A percentile compares a stretch with the other conserved stretches of the same genome.
Evolutionary conservation across 2,113 vertebrate species (phyloP).

Genomic region (Pogonocichla stellata): DNA sequence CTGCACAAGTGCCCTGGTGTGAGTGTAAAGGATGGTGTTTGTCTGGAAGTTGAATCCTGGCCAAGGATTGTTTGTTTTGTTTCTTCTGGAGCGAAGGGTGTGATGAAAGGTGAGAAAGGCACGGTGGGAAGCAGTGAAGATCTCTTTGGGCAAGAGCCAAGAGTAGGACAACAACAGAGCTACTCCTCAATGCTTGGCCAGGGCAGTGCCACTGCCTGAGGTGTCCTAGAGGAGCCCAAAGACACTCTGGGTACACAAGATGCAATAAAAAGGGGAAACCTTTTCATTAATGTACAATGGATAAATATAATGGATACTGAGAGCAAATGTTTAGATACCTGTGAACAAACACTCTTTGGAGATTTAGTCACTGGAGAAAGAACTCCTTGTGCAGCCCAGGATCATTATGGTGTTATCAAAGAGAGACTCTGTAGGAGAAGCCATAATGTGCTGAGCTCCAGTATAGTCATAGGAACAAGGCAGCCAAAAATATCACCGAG

Average conservation of each 20-base stretch:
- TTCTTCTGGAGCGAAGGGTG: not conserved
- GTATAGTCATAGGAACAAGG: not conserved
- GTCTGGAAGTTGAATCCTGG: not conserved
- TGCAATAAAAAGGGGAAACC: not conserved
- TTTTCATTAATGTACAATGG: not conserved
- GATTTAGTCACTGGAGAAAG: not conserved
- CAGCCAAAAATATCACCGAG: constrained; percentile 36
- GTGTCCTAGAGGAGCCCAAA: not conserved
- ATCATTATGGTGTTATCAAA: not conserved
- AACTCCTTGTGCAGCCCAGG: not conserved
- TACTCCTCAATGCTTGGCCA: not conserved
- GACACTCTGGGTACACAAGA: not conserved
- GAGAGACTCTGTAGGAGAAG: not conserved
- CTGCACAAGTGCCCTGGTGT: not conserved
- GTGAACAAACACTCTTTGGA: not conserved
- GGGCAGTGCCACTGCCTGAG: not conserved
- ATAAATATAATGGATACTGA: not conserved
- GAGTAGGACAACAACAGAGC: not conserved
- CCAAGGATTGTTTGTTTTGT: not conserved
- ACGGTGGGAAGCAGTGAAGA: not conserved
- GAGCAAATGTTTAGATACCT: not conserved
- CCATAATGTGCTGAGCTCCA: not conserved
- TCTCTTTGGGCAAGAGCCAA: not conserved
- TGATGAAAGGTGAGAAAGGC: not conserved
- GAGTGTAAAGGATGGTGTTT: not conserved